phyloP scores from a whole-genome alignment of 2,797 vertebrate genomes.

The Falco berigora region DNA sequence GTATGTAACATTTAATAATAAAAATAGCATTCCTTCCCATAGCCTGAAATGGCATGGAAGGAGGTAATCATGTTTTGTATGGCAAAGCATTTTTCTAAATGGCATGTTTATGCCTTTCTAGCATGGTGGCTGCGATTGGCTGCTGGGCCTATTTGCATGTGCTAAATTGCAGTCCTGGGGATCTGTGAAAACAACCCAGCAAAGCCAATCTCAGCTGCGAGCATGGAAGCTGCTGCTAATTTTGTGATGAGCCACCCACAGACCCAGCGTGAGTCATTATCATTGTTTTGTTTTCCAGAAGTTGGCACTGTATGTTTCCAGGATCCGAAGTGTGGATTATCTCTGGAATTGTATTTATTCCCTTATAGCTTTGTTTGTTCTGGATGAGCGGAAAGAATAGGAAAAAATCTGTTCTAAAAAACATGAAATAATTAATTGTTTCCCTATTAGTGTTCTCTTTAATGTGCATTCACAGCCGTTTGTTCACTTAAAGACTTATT shows the following conservation, averaged over 20 bases:
- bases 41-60: slow-evolving; percentile 38
- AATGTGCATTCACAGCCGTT: background rate
- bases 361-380: background rate
- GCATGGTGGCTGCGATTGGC: slow-evolving; percentile 30
- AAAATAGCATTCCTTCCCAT: background rate
- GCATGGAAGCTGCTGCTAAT: slow-evolving; percentile 60
- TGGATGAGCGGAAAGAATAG: background rate
- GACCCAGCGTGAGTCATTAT: slow-evolving; percentile 31
- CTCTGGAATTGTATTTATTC: slow-evolving; percentile 20
- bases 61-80: slow-evolving; percentile 1
- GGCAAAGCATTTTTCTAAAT: slow-evolving; percentile 22
- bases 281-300: slow-evolving; percentile 56
- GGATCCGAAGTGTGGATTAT: slow-evolving; percentile 30
- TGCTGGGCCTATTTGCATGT: slow-evolving; percentile 41
- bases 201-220: slow-evolving; percentile 54
- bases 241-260: slow-evolving; percentile 51
- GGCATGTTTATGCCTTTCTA: slow-evolving; percentile 11
- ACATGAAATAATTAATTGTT: background rate
- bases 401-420: background rate
- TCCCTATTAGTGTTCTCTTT: background rate
- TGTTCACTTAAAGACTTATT: slow-evolving; percentile 7
- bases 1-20: background rate
- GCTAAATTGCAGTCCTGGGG: slow-evolving; percentile 39
- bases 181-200: slow-evolving; percentile 39
- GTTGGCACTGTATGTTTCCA: background rate